Base-by-base conservation (phyloP, 2,888 invertebrate species). In the Elegia similella region DNA sequence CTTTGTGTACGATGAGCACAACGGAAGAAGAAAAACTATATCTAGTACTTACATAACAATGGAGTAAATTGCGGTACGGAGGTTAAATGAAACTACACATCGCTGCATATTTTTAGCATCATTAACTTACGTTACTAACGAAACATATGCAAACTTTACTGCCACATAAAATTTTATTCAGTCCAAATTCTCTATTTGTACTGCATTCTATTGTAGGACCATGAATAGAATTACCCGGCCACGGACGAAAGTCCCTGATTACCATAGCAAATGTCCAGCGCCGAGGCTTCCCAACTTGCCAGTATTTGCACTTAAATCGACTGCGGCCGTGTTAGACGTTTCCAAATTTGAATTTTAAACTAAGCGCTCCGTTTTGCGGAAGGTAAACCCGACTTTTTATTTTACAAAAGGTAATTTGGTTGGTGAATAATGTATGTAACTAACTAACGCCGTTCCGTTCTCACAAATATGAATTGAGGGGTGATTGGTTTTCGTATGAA, bases 311-410 rank as follows among this genome's bases (percentile, higher is more conserved):
- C 82, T 76, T 76, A 78, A 76, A 73, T 72, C 61, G 60, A 58
- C 75, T 68, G 70, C 73, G 72, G 74, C 48, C 74, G 74, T 78
- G 84, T 82, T 84, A 84, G 80, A 84, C 82, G 82, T 79, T 69
- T 32, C 76, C 76, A 71, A 87, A 88, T 88, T 88, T 88, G 82
- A 87, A 88, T 88, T 88, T 88, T 86, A 88, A 88, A 88, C 82
- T 87, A 87, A 88, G 81, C 86, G 80, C 76, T 77, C 82, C 82
- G 76, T 82, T 86, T 84, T 84, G 80, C 78, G 73, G 77, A 73
- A 80, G 79, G 83, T 85, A 82, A 83, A 85, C 81, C 81, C 79
- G 72, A 68, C 68, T 75, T 80, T 86, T 87, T 50, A 50, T 50
- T 82, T 84, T 76, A 71, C 66, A 70, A 70, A 65, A 69, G 73